Evolutionary conservation across 2,113 vertebrate genomes (phyloP), one percentile per base, ranked within the genome.

Genomic region (Bettongia penicillata): DNA sequence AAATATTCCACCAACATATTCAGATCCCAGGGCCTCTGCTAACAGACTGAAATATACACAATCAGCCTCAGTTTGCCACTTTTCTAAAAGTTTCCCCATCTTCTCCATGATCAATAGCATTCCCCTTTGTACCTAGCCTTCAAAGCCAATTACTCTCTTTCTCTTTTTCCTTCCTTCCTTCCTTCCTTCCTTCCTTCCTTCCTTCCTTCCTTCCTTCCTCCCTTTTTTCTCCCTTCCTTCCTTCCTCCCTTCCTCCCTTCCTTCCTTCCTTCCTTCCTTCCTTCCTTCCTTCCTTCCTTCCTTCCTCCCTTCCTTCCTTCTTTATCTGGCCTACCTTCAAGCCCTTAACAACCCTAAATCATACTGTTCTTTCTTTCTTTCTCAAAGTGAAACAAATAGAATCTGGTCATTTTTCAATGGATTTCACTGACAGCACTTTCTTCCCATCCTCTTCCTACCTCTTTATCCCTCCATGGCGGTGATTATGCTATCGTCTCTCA

Each of bases 51-150:
- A 96, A 94, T 91, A 97, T 98, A 97, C 91, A 95, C 97, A 98
- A 97, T 94, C 92, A 96, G 89, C 77, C 51, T 47, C 37, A 23
- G 68, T 84, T 43, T 23, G 37, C 68, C 37, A 43, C 8, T 93
- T 97, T 93, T 95, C 96, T 97, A 96, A 97, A 97, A 98, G 97
- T 89, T 98, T 97, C 97, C 96, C 97, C 96, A 91, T 90, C 95
- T 97, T 97, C 97, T 95, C 97, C 93, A 94, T 96, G 97, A 96
- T 91, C 50, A 91, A 94, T 92, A 43, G 9, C 95, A 97, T 84
- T 96, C 92, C 96, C 89, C 95, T 93, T 97, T n/a, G 43, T 84
- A 84, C 1, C 68, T 96, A 92, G 94, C 90, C 89, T 92, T 95
- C 93, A 14, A 93, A 95, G 93, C 90, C 55, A 95, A 93, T 77